Evolutionary conservation across 2,113 vertebrate species (phyloP).

Genomic region (Puntigrus tetrazona): DNA sequence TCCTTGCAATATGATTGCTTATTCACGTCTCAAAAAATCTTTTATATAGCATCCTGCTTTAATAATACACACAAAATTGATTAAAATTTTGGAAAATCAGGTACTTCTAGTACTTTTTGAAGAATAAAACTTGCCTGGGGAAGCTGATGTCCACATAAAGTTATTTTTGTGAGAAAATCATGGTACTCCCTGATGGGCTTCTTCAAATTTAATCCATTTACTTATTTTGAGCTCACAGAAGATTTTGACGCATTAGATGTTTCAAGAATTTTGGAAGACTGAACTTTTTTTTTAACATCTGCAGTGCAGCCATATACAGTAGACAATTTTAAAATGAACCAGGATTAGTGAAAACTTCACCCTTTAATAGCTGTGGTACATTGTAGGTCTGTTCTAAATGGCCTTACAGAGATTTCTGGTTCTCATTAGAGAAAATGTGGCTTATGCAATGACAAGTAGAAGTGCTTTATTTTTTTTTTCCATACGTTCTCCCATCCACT

Average conservation of each 20-base stretch:
- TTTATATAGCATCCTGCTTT: not conserved
- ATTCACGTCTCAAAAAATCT: not conserved
- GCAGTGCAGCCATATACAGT: not conserved
- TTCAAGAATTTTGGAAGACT: not conserved
- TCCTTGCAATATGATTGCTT: not conserved
- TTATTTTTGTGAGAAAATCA: not conserved
- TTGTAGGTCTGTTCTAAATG: not conserved
- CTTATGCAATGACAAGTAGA: not conserved
- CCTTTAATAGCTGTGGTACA: not conserved
- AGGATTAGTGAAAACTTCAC: not conserved
- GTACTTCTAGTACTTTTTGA: not conserved
- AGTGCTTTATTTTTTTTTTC: not conserved
- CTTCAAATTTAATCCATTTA: not conserved
- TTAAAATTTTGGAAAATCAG: not conserved
- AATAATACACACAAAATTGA: not conserved
- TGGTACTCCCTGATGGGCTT: not conserved
- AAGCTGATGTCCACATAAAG: not conserved
- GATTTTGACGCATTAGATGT: not conserved
- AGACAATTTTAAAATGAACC: not conserved
- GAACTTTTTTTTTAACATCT: not conserved
- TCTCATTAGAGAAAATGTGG: not conserved
- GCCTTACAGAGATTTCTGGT: not conserved
- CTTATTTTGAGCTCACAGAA: not conserved
- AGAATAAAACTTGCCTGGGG: not conserved
- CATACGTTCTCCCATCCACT: no score